Base-by-base conservation (phyloP, 2,888 invertebrate species). In the Odontothrips loti region DNA sequence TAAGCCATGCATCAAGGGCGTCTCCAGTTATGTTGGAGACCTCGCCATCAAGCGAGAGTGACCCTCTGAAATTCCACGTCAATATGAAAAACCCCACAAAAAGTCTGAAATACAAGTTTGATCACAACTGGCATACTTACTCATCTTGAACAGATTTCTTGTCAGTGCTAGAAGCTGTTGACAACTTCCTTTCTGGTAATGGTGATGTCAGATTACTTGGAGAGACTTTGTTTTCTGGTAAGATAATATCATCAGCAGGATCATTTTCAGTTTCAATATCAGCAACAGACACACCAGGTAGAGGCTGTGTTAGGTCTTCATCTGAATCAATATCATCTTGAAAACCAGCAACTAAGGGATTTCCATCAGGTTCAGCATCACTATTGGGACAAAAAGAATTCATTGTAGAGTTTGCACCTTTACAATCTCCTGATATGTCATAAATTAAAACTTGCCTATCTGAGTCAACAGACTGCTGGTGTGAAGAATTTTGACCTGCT, bases 251-350 rank as follows among this genome's bases (percentile, higher is more conserved):
- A 58, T 79, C 80, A 11, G 29, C 80, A n/a, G 58, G 75, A 27
- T 80, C 78, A 4, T 79, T 79, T 58, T 75, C 75, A 47, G 80
- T 80, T 79, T 51, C 47, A 68, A 11, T 6, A 82, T 80, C 17
- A 82, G 23, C 79, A 20, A 34, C 23, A 9, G 23, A 11, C 23
- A 68, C 68, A 68, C 68, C 68, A 11, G n/a, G 68, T 11, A 68
- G 68, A 23, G 68, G 68, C 23, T 68, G 68, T 47, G 82, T 80
- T 20, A 79, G 47, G 80, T 82, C 82, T 83, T 93, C 92, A 79
- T 92, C 92, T 0, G 92, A 92, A 84, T 93, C 93, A 79, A 96
- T 88, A 86, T 96, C 96, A 86, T 96, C 96, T 87, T 95, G 94
- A 84, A 94, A 93, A 80, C 93, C 93, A 47, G 94, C 93, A 0